Evolutionary conservation across 2,113 vertebrate genomes (phyloP), one percentile per base, ranked within the genome.

Genomic region (Epinephelus fuscoguttatus): DNA sequence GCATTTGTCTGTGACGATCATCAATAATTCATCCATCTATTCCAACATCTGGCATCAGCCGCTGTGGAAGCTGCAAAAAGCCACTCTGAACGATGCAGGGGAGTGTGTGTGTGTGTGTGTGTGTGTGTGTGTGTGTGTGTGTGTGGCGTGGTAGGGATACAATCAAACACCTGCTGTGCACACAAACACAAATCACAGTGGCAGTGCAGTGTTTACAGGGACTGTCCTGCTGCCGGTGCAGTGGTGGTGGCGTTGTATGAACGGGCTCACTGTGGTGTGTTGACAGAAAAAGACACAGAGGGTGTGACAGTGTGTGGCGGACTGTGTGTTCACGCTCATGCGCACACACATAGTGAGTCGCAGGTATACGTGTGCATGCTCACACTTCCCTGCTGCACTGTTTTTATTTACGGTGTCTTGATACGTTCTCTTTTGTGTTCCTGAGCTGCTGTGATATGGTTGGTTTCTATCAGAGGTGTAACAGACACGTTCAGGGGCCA

Each of bases 91-190:
- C 0, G 3, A 71, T 71, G 40, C 17, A n/a, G 13, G 21, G 9
- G 18, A 11, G 67, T 55, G 76, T 68, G 52, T 42, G 40, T 11
- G 10, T 2, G 40, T 45, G 42, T 25, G 21, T 21, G 45, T 11
- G 10, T 2, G 40, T 45, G 42, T 25, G 21, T 21, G 45, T 17
- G 56, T 47, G 57, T 67, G 62, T 60, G 49, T 30, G 71, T 42
- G 30, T 33, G n/a, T 27, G 14, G 21, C 19, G 3, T 78, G 70
- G 52, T 42, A 25, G 75, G 25, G 60, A 78, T 66, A 55, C 78
- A 86, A 89, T 89, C 86, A 89, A 89, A 89, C 85, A 91, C 87
- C 83, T 86, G 88, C 87, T 89, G 81, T 80, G 64, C 76, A 84
- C 84, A 79, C 69, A 78, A 62, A 75, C 57, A 83, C 55, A 89